These are phyloP conservation scores for Heterodera carotae DNA, from an alignment of 1,140 invertebrate genomes.

Conservation along the genomic window DNA sequence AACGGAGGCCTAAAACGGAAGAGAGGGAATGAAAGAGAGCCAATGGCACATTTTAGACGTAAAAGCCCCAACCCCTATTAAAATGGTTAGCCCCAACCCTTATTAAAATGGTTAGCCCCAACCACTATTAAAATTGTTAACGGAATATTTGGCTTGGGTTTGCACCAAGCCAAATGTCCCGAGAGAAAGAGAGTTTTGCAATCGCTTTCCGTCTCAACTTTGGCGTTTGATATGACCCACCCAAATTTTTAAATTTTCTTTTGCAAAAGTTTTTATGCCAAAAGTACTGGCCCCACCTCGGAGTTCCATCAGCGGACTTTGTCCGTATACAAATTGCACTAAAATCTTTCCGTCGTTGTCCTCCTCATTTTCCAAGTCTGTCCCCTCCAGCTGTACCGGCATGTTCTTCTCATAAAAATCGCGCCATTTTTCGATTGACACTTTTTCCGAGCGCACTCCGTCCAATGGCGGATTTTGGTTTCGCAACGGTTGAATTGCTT, in stretches of 20 bases:
- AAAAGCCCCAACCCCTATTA: neutral
- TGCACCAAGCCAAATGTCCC: no score
- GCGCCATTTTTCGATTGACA: neutral
- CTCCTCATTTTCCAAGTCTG: neutral
- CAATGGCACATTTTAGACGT: no score
- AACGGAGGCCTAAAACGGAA: neutral
- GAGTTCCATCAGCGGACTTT: neutral
- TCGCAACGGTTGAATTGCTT: conserved; percentile 5
- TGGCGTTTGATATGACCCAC: no score
- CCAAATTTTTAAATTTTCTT: no score
- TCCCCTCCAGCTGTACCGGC: conserved; percentile 16
- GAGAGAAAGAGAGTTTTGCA: no score
- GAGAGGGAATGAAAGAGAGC: neutral
- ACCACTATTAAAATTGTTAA: no score
- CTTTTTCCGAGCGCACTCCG: conserved; percentile 2
- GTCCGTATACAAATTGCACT: neutral
- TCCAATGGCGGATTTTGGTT: conserved; percentile 18
- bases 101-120: no score
- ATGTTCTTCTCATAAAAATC: conserved; percentile 16
- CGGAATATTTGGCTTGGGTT: no score
- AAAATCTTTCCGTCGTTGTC: neutral
- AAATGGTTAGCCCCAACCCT: no score
- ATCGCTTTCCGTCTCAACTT: no score
- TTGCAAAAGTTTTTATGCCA: no score
- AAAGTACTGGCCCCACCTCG: neutral